Evolutionary conservation across 1,140 invertebrate genomes (phyloP).

Genomic region (Diachasma alloeum): DNA sequence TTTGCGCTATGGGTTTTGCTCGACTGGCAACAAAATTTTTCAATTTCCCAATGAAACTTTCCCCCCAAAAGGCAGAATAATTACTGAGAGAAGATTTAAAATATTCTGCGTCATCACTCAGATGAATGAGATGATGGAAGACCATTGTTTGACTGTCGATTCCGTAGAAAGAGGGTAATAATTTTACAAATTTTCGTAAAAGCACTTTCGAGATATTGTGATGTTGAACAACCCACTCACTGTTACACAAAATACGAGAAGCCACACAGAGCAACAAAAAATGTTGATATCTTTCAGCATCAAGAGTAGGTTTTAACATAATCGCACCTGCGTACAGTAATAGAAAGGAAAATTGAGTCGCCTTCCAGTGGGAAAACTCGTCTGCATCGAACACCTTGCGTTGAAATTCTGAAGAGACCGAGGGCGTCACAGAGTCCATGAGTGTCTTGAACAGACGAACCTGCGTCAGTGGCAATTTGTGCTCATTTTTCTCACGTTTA

Average conservation of each 20-base stretch:
- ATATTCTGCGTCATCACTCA: constrained; percentile 29
- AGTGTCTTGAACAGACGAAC: neutral
- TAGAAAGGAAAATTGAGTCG: constrained; percentile 14
- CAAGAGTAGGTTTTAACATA: neutral
- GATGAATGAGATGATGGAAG: constrained; percentile 35
- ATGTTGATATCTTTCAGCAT: neutral
- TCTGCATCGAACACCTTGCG: neutral
- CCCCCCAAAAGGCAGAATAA: neutral
- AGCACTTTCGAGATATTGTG: neutral
- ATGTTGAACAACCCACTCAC: neutral
- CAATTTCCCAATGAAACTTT: neutral
- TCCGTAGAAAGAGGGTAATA: constrained; percentile 29
- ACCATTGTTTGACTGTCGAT: constrained; percentile 24
- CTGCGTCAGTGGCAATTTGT: neutral
- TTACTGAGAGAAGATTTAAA: constrained; percentile 16
- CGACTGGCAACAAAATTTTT: neutral
- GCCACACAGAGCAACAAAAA: constrained; percentile 1
- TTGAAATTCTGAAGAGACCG: constrained; percentile 16
- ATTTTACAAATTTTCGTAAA: constrained; percentile 23
- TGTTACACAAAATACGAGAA: constrained; percentile 1
- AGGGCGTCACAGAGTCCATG: neutral
- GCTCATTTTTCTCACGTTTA: neutral
- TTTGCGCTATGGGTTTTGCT: neutral
- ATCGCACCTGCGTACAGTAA: constrained; percentile 1
- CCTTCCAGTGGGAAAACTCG: neutral